Evolutionary conservation across 2,113 vertebrate genomes (phyloP), one percentile per base, ranked within the genome.

Genomic region (Gopherus flavomarginatus): DNA sequence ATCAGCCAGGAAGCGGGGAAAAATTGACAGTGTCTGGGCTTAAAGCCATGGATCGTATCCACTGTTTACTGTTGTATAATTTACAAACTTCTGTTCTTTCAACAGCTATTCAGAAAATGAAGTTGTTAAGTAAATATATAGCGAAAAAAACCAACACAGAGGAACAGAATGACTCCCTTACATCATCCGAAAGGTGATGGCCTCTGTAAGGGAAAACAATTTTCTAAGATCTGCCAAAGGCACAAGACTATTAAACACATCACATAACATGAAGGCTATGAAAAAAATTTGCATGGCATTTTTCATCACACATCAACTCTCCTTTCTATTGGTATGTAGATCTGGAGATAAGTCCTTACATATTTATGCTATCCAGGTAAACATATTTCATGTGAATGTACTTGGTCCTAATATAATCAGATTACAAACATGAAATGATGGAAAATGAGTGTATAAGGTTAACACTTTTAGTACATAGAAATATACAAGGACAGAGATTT

Each of bases 31-130:
- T 27, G 94, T 97, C 98, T 98, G 97, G 97, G 98, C 98, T 96
- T 90, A 93, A 95, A 97, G 98, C 98, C 98, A 98, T 87, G 88
- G 96, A 97, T 89, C 96, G 96, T 93, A 97, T 98, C 90, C 92
- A 97, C 96, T 94, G 96, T 95, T 97, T 91, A 97, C 96, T 90
- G 88, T 91, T 98, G 97, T 97, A 97, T 97, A 98, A 98, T 98
- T 98, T 98, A 98, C 97, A 97, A 98, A 98, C 97, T 98, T 98
- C 96, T 96, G 91, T 97, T 98, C 98, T 98, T 98, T 98, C 98
- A 97, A 95, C 97, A 98, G 90, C 96, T 98, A 88, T 96, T 98
- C 96, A 95, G 96, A 96, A 95, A 98, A 97, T 89, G 86, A 98
- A 97, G 93, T 96, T 98, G 96, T 96, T 98, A 98, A 98, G 96